Percentiles rank a stretch among this genome's conserved stretches.
Conservation (phyloP, 1,140 invertebrate genomes). For the Venustaconcha ellipsiformis region DNA sequence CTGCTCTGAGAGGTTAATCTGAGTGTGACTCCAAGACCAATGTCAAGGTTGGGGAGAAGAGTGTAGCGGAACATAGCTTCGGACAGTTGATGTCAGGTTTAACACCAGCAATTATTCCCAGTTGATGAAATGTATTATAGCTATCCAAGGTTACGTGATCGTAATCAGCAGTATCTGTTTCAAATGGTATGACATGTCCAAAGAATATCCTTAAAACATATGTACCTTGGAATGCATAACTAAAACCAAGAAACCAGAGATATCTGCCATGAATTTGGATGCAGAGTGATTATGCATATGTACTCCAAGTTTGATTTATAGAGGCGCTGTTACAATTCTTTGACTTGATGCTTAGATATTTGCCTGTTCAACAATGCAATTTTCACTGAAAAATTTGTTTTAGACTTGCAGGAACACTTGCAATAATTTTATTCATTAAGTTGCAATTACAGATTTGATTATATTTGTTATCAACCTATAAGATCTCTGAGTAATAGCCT, state of each 20-base stretch:
- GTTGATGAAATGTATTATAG: slow-evolving; percentile 52
- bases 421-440: slow-evolving; percentile 6
- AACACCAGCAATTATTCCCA: slow-evolving; percentile 50
- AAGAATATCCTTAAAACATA: slow-evolving; percentile 9
- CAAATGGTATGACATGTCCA: slow-evolving; percentile 34
- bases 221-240: slow-evolving; percentile 20
- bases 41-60: too few species aligned
- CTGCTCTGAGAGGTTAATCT: too few species aligned
- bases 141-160: slow-evolving; percentile 52
- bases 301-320: slow-evolving; percentile 40
- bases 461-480: slow-evolving; percentile 15
- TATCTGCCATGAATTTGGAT: slow-evolving; percentile 32
- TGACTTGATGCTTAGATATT: slow-evolving; percentile 30
- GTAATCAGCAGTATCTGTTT: slow-evolving; percentile 53
- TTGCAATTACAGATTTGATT: slow-evolving; percentile 1
- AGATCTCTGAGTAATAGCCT: neutral
- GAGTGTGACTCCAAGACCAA: too few species aligned
- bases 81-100: neutral
- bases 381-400: neutral
- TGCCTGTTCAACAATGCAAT: slow-evolving; percentile 11
- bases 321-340: slow-evolving; percentile 29
- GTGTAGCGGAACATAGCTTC: too few species aligned
- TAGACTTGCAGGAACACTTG: too few species aligned
- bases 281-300: slow-evolving; percentile 35
- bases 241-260: slow-evolving; percentile 30